phyloP scores from a whole-genome alignment of 2,888 invertebrate species.

The Platycheirus rosarum region DNA sequence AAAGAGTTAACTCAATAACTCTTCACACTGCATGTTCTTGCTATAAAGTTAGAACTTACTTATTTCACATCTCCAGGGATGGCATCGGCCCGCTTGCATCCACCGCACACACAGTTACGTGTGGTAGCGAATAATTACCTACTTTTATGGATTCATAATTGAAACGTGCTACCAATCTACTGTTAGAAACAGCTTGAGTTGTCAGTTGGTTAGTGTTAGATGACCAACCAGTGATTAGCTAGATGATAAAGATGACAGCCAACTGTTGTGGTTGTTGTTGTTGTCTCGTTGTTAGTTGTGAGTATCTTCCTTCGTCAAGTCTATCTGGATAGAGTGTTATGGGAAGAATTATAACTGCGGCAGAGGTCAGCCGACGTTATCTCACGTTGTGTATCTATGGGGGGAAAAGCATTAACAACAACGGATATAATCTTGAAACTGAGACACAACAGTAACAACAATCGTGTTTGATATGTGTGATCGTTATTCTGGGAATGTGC shows the following conservation, averaged over 20 bases:
- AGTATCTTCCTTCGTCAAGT: slow-evolving; percentile 13
- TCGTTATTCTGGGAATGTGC: slow-evolving; percentile 60
- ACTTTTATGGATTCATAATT: slow-evolving; percentile 72
- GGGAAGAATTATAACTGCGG: slow-evolving; percentile 46
- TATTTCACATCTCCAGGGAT: neutral
- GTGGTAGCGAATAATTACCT: slow-evolving; percentile 68
- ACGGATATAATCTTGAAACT: neutral
- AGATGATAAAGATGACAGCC: slow-evolving; percentile 70
- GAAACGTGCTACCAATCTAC: slow-evolving; percentile 67
- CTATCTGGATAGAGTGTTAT: neutral
- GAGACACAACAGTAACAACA: slow-evolving; percentile 5
- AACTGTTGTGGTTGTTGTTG: slow-evolving; percentile 54
- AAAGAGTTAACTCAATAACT: no score
- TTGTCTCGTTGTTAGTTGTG: slow-evolving; percentile 63
- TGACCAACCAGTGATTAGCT: slow-evolving; percentile 69
- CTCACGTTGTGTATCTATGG: slow-evolving; percentile 54
- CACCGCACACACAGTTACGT: slow-evolving; percentile 39
- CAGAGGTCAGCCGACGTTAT: slow-evolving; percentile 64
- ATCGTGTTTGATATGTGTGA: slow-evolving; percentile 33
- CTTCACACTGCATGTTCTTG: neutral
- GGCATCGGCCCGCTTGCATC: slow-evolving; percentile 20
- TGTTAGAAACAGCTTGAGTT: slow-evolving; percentile 36
- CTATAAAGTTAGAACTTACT: neutral
- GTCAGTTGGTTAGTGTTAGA: slow-evolving; percentile 44
- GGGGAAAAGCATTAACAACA: neutral